These are phyloP conservation scores for Cosmia pyralina DNA, from an alignment of 2,888 invertebrate genomes.

Conservation along the genomic window DNA sequence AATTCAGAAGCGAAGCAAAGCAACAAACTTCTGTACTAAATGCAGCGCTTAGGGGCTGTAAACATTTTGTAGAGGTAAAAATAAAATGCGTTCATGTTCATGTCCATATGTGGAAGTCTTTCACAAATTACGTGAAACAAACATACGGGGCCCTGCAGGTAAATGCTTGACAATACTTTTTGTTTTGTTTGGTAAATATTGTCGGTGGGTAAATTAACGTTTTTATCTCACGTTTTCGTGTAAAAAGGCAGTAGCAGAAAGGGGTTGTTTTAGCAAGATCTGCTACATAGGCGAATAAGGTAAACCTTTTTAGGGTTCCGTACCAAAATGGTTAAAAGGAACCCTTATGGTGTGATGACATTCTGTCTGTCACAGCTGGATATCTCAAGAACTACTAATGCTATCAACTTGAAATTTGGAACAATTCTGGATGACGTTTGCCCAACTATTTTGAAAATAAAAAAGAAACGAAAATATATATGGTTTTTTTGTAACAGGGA, in stretches of 20 bases:
- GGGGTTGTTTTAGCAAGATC: background rate
- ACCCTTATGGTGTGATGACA: no score
- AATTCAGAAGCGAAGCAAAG: conserved; percentile 16
- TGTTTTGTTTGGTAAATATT: conserved; percentile 6
- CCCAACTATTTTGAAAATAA: no score
- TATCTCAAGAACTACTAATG: no score
- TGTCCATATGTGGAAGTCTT: conserved; percentile 5
- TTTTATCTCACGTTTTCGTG: conserved; percentile 4
- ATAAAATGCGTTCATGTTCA: conserved; percentile 8
- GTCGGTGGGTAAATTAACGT: conserved; percentile 1
- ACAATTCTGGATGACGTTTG: no score
- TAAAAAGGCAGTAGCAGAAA: background rate
- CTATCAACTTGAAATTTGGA: no score
- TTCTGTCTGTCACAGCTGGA: no score
- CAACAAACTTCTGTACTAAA: conserved; percentile 3
- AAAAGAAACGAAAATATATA: no score
- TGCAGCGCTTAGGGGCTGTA: conserved; percentile 10
- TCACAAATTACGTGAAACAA: conserved; percentile 18
- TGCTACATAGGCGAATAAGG: background rate
- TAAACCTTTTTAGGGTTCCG: conserved; percentile 1
- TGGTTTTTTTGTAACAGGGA: no score
- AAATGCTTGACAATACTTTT: conserved; percentile 7
- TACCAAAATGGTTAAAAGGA: no score
- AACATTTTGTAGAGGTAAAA: conserved; percentile 19
- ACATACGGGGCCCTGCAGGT: conserved; percentile 3